Percentiles rank a stretch among this genome's conserved stretches.
These are phyloP conservation scores for Eristalis pertinax DNA, from an alignment of 2,888 invertebrate genomes.

Conservation along the genomic window DNA sequence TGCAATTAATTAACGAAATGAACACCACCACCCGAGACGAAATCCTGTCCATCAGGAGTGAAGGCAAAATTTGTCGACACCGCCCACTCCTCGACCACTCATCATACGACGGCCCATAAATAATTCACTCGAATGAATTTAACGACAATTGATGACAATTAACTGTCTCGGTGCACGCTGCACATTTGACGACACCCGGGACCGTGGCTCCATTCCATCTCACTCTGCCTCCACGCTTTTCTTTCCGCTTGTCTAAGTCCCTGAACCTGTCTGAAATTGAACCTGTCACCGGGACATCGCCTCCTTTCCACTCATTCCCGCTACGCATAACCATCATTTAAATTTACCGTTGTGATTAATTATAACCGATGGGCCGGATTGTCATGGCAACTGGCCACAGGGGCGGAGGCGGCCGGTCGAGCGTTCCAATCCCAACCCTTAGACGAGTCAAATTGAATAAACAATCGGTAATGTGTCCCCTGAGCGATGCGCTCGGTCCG, in stretches of 20 bases:
- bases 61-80: conserved; percentile 23
- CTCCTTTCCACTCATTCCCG: background rate
- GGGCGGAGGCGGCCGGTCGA: conserved; percentile 13
- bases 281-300: conserved; percentile 19
- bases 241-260: conserved; percentile 29
- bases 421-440: background rate
- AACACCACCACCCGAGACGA: conserved; percentile 22
- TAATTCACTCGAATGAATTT: conserved; percentile 65
- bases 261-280: conserved; percentile 40
- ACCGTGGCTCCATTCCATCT: background rate
- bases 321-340: background rate
- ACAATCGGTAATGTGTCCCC: conserved; percentile 62
- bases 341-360: conserved; percentile 55
- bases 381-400: conserved; percentile 48
- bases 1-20: conserved; percentile 55
- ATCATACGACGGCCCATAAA: conserved; percentile 20
- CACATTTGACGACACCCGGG: background rate
- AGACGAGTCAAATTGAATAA: conserved; percentile 45
- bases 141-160: conserved; percentile 71
- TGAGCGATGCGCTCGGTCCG: conserved; percentile 15
- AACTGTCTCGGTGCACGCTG: conserved; percentile 37
- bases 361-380: conserved; percentile 48
- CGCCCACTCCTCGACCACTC: background rate
- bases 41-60: conserved; percentile 23
- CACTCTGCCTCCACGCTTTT: background rate